Evolutionary conservation across 2,113 vertebrate species (phyloP), one percentile per base, ranked within the genome.

Genomic region (Grammomys dolichurus): DNA sequence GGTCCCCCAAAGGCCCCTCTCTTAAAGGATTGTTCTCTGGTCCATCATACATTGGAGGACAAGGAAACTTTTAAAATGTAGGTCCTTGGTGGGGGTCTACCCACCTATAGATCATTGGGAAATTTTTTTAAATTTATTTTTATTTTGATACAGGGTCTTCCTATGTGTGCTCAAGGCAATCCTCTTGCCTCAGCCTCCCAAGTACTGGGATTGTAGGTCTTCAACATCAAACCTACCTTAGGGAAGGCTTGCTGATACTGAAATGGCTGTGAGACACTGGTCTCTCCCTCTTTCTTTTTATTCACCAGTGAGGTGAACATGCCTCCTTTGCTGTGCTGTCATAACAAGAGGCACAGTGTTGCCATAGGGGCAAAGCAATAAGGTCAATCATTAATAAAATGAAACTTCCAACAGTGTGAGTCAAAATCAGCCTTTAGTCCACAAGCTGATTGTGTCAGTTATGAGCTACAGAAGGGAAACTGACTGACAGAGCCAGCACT

Each of bases 1-100:
- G 20, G 33, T 51, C n/a, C 51, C 46, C 24, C 22, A 43, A 89
- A 43, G 28, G 40, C 13, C 28, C 2, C 0, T 60, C 2, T 63
- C n/a, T 46, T 58, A 10, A 58, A 92, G 28, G 51, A 10, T 40
- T 65, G 67, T 7, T 31, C 17, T 48, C 69, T 80, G 51, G 20
- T 9, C 43, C 17, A 3, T 10, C 4, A 5, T 14, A 10, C 0
- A 13, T 1, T 46, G 58, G 20, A 72, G 67, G 22, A 17, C 22
- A 31, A 56, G 26, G 48, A 36, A 58, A 17, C 14, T 13, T 40
- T 54, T 36, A 67, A 56, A 20, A n/a, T 10, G 48, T 20, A 20
- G 26, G 28, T 16, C 5, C 2, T 33, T 14, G 16, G 13, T 8
- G 26, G 26, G 60, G 33, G 7, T 7, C 5, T 65, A 65, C 63